Conservation (phyloP, 2,888 invertebrate species). For the Boloria euphrosyne region DNA sequence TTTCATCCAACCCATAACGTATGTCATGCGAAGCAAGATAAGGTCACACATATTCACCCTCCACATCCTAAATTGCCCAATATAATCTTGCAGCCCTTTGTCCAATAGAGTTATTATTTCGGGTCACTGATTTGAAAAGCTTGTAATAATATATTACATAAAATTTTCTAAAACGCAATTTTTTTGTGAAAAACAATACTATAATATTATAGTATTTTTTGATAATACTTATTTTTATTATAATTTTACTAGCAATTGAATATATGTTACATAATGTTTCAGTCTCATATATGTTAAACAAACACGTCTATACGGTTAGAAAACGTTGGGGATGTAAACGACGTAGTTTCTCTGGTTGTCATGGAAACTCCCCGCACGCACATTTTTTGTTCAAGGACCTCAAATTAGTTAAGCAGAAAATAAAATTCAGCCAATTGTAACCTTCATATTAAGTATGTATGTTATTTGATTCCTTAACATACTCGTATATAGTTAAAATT, state of each 20-base stretch:
- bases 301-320: slow-evolving; percentile 24
- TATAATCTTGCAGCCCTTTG: slow-evolving; percentile 71
- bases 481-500: too few relatives aligned
- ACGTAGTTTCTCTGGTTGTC: slow-evolving; percentile 75
- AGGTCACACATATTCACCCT: slow-evolving; percentile 52
- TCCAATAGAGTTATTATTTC: slow-evolving; percentile 72
- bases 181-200: too few relatives aligned
- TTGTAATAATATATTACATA: slow-evolving; percentile 35
- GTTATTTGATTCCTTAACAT: neutral
- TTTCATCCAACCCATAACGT: slow-evolving; percentile 45
- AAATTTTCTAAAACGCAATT: slow-evolving; percentile 17
- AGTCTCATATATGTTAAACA: neutral
- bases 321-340: slow-evolving; percentile 61
- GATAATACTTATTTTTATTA: too few relatives aligned
- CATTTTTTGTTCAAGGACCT: slow-evolving; percentile 55
- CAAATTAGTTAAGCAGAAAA: slow-evolving; percentile 46
- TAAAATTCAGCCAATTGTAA: neutral
- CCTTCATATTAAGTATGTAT: neutral
- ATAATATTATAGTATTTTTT: too few relatives aligned
- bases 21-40: slow-evolving; percentile 50
- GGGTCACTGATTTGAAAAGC: slow-evolving; percentile 68
- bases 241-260: too few relatives aligned
- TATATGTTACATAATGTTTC: too few relatives aligned
- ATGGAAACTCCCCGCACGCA: slow-evolving; percentile 74
- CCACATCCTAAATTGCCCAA: slow-evolving; percentile 65